These are phyloP conservation scores for Pipistrellus nathusii DNA, from an alignment of 2,797 vertebrate species.

Conservation along the genomic window DNA sequence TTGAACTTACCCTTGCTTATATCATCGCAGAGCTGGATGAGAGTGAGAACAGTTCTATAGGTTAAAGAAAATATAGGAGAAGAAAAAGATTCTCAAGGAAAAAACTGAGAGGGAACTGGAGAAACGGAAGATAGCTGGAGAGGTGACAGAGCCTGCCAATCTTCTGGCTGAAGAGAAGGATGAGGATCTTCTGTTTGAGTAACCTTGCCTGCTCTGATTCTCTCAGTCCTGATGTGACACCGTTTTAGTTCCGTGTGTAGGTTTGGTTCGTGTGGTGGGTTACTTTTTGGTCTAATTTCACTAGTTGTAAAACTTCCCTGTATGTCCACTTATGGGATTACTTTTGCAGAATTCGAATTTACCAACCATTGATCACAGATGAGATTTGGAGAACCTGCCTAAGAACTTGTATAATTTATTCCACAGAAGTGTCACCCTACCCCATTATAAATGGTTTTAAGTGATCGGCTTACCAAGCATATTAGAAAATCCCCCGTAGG, in stretches of 20 bases:
- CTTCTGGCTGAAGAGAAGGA: slow-evolving; percentile 96
- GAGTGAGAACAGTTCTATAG: slow-evolving; percentile 99
- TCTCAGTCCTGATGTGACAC: slow-evolving; percentile 52
- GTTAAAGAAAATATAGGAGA: slow-evolving; percentile 99
- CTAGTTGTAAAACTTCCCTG: slow-evolving; percentile 80
- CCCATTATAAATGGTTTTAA: neutral
- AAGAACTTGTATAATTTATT: slow-evolving; percentile 27
- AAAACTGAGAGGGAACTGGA: slow-evolving; percentile 93
- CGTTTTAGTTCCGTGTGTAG: slow-evolving; percentile 74
- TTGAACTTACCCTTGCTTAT: slow-evolving; percentile 98
- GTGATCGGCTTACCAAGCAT: neutral
- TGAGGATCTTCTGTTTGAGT: slow-evolving; percentile 97
- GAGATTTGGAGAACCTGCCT: slow-evolving; percentile 21
- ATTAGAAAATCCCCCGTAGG: neutral
- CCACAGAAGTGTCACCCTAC: neutral
- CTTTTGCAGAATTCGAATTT: neutral
- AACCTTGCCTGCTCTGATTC: slow-evolving; percentile 71
- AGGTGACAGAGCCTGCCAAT: slow-evolving; percentile 92
- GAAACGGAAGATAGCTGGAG: slow-evolving; percentile 90
- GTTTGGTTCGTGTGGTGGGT: slow-evolving; percentile 70
- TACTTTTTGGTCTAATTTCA: slow-evolving; percentile 75
- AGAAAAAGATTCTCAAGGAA: slow-evolving; percentile 97
- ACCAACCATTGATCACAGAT: neutral
- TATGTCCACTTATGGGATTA: too few species aligned
- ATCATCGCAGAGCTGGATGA: slow-evolving; percentile 99